phyloP scores from a whole-genome alignment of 1,140 invertebrate species.

The Drosophila saltans region DNA sequence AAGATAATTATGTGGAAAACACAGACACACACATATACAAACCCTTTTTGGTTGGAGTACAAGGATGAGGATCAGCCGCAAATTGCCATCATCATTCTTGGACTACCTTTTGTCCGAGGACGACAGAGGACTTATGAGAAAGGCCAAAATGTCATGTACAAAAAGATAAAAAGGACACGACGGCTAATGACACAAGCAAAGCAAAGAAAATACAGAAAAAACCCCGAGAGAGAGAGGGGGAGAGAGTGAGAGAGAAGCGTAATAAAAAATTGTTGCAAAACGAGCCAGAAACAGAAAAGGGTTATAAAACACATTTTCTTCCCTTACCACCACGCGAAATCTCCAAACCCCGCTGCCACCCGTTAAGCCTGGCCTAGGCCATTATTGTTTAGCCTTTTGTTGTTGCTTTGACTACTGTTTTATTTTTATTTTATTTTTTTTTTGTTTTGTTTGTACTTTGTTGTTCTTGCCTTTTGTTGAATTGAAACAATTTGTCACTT shows the following conservation, averaged over 20 bases:
- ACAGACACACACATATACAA: background rate
- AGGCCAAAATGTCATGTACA: constrained; percentile 79
- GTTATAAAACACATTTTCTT: constrained; percentile 59
- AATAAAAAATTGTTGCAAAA: constrained; percentile 29
- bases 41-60: background rate
- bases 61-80: constrained; percentile 64
- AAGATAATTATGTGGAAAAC: constrained; percentile 60
- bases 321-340: constrained; percentile 10
- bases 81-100: constrained; percentile 77
- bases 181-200: constrained; percentile 69
- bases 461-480: constrained; percentile 72
- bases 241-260: constrained; percentile 3
- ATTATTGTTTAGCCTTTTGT: constrained; percentile 50
- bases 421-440: constrained; percentile 26
- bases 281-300: constrained; percentile 54
- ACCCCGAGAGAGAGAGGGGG: constrained; percentile 18
- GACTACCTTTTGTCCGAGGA: constrained; percentile 66
- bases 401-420: constrained; percentile 33
- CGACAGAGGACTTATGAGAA: constrained; percentile 71
- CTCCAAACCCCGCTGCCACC: background rate
- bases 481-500: constrained; percentile 80
- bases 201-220: constrained; percentile 35
- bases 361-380: constrained; percentile 41
- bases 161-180: constrained; percentile 76
- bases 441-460: constrained; percentile 34